These are phyloP conservation scores for Pantelozetes paolii DNA, from an alignment of 2,888 invertebrate species.

Conservation along the genomic window DNA sequence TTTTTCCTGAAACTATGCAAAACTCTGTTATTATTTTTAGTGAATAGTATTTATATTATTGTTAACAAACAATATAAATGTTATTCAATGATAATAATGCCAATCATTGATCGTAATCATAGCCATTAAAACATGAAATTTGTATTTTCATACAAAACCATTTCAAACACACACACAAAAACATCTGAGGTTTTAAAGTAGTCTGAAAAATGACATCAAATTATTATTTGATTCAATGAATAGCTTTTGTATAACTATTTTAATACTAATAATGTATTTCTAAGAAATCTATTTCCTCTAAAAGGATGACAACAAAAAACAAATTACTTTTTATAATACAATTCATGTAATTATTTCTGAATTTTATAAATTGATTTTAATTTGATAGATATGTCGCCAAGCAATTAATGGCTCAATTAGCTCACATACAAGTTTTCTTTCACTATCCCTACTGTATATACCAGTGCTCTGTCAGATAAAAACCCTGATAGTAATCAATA, in stretches of 20 bases:
- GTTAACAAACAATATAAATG: too few relatives aligned
- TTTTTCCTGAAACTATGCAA: background rate
- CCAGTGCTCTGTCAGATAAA: background rate
- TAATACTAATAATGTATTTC: too few relatives aligned
- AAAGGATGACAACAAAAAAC: too few relatives aligned
- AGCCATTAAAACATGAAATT: too few relatives aligned
- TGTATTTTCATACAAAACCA: too few relatives aligned
- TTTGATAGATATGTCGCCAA: conserved; percentile 11
- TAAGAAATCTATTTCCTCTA: too few relatives aligned
- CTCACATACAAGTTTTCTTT: background rate
- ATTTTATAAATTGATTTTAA: background rate
- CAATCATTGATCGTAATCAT: background rate
- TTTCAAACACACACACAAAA: too few relatives aligned
- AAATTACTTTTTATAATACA: too few relatives aligned
- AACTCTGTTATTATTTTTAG: background rate
- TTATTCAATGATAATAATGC: background rate
- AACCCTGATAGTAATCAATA: conserved; percentile 12
- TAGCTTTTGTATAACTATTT: too few relatives aligned
- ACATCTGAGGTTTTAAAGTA: background rate
- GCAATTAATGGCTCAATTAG: background rate
- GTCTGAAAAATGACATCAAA: too few relatives aligned
- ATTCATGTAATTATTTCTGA: background rate
- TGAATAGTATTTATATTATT: too few relatives aligned
- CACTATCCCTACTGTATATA: too few relatives aligned
- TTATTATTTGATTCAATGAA: background rate